phyloP scores from a whole-genome alignment of 1,140 invertebrate genomes.

The Neoseiulus cucumeris region DNA sequence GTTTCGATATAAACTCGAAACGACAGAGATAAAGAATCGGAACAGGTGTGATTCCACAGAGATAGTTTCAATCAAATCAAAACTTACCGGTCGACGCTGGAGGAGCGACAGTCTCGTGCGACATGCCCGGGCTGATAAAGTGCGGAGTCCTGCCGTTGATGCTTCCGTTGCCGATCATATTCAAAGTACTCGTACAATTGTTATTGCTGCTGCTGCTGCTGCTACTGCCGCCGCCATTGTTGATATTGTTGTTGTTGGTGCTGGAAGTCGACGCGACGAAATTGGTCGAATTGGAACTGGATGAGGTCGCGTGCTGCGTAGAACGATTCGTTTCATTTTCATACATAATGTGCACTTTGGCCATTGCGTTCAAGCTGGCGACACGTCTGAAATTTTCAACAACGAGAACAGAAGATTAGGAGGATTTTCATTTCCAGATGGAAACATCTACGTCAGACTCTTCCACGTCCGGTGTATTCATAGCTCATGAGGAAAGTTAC shows the following conservation, averaged over 20 bases:
- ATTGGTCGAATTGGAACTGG: constrained; percentile 11
- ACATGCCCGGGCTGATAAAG: background rate
- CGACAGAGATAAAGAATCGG: too few species aligned
- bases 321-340: constrained; percentile 43
- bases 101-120: background rate
- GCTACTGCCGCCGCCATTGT: background rate
- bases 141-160: background rate
- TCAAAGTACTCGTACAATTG: background rate
- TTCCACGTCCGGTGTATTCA: too few species aligned
- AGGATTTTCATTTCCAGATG: too few species aligned
- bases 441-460: too few species aligned
- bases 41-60: too few species aligned
- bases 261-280: constrained; percentile 26
- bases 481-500: too few species aligned
- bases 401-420: too few species aligned
- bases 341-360: constrained; percentile 75
- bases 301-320: constrained; percentile 25
- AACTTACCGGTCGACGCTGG: background rate
- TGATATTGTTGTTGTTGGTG: background rate
- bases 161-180: background rate
- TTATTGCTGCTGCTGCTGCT: constrained; percentile 9
- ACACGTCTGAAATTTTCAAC: constrained; percentile 39
- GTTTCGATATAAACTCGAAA: too few species aligned
- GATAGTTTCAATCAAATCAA: too few species aligned
- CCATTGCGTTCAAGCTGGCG: constrained; percentile 64